Percentiles rank a stretch among this genome's conserved stretches.
Evolutionary conservation across 2,888 invertebrate genomes (phyloP).

Genomic region (Aporophyla nigra): DNA sequence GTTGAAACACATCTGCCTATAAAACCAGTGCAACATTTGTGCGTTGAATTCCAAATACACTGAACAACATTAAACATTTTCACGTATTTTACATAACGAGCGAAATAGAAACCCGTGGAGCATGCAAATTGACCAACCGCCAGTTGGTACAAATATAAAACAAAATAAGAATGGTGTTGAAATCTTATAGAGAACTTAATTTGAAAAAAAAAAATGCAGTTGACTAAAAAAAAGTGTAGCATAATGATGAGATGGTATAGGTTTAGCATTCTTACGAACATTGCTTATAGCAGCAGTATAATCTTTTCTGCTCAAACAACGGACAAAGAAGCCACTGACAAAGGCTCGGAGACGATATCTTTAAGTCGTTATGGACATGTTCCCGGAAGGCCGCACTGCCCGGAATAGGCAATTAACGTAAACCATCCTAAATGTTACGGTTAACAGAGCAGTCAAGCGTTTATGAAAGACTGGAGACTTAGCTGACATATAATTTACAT

Average conservation of each 20-base stretch:
- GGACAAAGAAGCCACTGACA: constrained; percentile 16
- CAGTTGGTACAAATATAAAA: background rate
- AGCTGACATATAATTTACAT: constrained; percentile 5
- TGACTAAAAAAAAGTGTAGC: background rate
- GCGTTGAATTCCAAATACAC: constrained; percentile 17
- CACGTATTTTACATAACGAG: background rate
- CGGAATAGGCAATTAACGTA: background rate
- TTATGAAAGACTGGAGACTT: constrained; percentile 22
- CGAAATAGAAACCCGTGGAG: background rate
- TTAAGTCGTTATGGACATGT: background rate
- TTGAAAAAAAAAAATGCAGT: no score
- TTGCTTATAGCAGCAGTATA: background rate
- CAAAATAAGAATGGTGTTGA: background rate
- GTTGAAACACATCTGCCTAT: constrained; percentile 3
- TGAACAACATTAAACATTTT: background rate
- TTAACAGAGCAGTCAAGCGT: constrained; percentile 16
- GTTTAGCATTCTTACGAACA: background rate
- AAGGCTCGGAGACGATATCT: constrained; percentile 13
- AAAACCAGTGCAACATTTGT: constrained; percentile 6
- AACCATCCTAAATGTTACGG: constrained; percentile 44
- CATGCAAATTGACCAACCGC: background rate
- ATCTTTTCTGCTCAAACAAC: background rate
- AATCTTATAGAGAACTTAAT: background rate
- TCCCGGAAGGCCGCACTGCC: background rate
- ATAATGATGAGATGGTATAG: background rate